A percentile compares a stretch with the other conserved stretches of the same genome.
Conservation (phyloP, 2,888 invertebrate genomes). For the Hylaea fasciaria region DNA sequence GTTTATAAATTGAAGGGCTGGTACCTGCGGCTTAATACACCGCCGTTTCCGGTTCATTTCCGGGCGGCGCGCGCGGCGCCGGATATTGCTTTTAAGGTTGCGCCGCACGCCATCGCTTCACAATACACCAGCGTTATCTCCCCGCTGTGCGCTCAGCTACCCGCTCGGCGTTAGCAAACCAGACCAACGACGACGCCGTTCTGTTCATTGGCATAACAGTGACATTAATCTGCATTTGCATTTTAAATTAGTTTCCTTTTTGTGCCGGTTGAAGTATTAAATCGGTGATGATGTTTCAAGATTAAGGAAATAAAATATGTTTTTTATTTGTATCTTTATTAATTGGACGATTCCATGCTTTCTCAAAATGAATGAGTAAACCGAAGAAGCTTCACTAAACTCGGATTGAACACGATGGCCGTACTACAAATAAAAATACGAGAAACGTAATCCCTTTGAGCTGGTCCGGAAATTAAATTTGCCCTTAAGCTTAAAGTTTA, state of each 20-base stretch:
- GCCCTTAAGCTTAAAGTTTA: constrained; percentile 78
- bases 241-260: constrained; percentile 28
- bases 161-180: constrained; percentile 30
- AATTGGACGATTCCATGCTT: constrained; percentile 23
- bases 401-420: constrained; percentile 47
- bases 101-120: constrained; percentile 73
- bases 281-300: background rate
- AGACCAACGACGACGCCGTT: background rate
- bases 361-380: constrained; percentile 42
- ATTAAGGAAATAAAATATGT: constrained; percentile 12
- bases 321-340: constrained; percentile 3
- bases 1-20: constrained; percentile 85
- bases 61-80: constrained; percentile 83
- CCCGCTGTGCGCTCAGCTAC: constrained; percentile 49
- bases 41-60: constrained; percentile 86
- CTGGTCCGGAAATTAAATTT: constrained; percentile 78
- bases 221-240: constrained; percentile 22
- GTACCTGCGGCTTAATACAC: constrained; percentile 86
- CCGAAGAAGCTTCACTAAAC: constrained; percentile 46
- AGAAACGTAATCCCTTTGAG: constrained; percentile 65
- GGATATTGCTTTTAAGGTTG: constrained; percentile 86
- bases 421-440: constrained; percentile 63
- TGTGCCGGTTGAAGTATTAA: constrained; percentile 8
- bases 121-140: constrained; percentile 53
- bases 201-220: constrained; percentile 24